phyloP scores from a whole-genome alignment of 2,113 vertebrate species.

The Oenanthe melanoleuca region DNA sequence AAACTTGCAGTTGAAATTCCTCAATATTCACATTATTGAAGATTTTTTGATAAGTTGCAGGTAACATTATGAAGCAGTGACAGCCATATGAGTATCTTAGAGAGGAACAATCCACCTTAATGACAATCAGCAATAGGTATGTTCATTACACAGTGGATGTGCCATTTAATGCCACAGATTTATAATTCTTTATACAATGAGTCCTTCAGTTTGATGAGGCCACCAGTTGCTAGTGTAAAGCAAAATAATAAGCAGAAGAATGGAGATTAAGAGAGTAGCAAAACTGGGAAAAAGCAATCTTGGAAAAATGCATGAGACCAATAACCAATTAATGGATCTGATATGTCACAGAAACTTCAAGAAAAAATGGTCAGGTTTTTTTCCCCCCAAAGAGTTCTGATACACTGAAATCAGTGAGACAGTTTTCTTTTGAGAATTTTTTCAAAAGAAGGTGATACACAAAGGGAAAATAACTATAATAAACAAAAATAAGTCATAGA shows the following conservation, averaged over 20 bases:
- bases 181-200: neutral
- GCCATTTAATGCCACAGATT: neutral
- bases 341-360: neutral
- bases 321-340: neutral
- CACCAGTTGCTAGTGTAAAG: neutral
- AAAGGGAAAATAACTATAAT: neutral
- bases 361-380: neutral
- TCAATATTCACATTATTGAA: neutral
- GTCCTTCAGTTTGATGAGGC: neutral
- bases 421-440: neutral
- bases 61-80: neutral
- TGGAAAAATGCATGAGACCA: neutral
- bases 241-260: neutral
- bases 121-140: neutral
- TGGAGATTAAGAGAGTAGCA: neutral
- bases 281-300: neutral
- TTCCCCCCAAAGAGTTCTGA: neutral
- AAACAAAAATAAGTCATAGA: neutral
- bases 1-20: neutral
- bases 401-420: neutral
- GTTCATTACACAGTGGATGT: neutral
- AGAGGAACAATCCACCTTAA: neutral
- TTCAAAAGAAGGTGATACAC: neutral
- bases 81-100: neutral
- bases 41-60: neutral